Evolutionary conservation across 2,888 invertebrate genomes (phyloP), one percentile per base, ranked within the genome.

Genomic region (Polyommatus icarus): DNA sequence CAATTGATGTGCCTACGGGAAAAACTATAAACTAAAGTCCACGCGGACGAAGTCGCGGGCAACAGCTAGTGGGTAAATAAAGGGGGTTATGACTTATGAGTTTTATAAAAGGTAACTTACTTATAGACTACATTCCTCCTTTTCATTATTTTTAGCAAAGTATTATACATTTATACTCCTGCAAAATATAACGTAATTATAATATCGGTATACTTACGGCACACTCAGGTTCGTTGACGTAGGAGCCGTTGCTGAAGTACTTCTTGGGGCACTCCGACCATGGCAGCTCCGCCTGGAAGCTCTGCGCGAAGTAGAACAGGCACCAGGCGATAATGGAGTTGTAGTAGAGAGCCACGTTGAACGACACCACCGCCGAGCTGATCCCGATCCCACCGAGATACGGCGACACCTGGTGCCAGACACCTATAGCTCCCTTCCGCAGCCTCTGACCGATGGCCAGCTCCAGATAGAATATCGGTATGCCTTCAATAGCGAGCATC

Each of bases 291-390:
- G 97, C 96, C 87, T 98, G 98, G 90, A 99, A 99, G 89, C 98
- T 98, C 95, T 98, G 97, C 82, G 97, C 97, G 87, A 99, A 97
- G 92, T 99, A 99, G 91, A 98, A 98, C 87, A 99, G 95, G 89
- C 99, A 99, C 99, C 99, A 99, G 80, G 99, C 99, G 83, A 99
- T 99, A 84, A 99, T 99, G 79, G 99, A 99, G 92, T 99, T 99
- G 92, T 99, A 99, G 91, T 99, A 99, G 81, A 99, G 95, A 15
- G 98, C 99, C 81, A 99, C 99, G 88, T 99, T 98, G 92, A 98
- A 99, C 0, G 99, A 99, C 54, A 99, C 99, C 81, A 99, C 97
- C 1, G 99, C 99, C 78, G 98, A 98, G 86, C 99, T 98, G 83
- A 99, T 96, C 29, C 99, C 98, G 79, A 98, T 98, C 18, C 98